A percentile compares a stretch with the other conserved stretches of the same genome.
Conservation (phyloP, 2,113 vertebrate genomes). For the rat (Rattus norvegicus) region GRCr8 NC_086026.1:20983001-20983500, state of each 20-base stretch:
- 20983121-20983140: background rate
- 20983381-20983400: background rate
- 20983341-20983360: background rate
- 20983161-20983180: background rate
- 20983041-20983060: background rate
- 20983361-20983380: background rate
- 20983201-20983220: background rate
- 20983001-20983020: background rate
- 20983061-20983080: background rate
- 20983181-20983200: background rate
- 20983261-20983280: background rate
- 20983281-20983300: background rate
- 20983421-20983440: background rate
- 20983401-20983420: background rate
- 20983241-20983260: background rate
- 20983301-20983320: background rate
- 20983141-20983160: background rate
- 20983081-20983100: background rate
- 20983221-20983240: background rate
- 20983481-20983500: background rate
- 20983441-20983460: background rate
- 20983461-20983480: background rate
- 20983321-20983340: background rate
- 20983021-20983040: accelerated
- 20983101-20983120: background rate